These are phyloP conservation scores for Limnephilus rhombicus DNA, from an alignment of 2,888 invertebrate species.

Conservation along the genomic window DNA sequence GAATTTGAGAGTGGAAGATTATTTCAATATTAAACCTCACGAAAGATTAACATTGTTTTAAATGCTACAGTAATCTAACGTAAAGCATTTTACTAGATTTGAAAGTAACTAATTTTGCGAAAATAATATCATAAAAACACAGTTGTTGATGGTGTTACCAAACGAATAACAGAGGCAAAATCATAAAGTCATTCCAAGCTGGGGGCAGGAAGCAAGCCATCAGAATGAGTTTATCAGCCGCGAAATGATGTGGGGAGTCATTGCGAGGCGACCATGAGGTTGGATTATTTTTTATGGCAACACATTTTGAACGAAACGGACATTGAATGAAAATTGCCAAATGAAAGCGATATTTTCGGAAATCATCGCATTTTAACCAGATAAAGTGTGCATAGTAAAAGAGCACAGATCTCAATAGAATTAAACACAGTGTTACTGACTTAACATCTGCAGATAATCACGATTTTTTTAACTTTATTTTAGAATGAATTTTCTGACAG, in stretches of 20 bases:
- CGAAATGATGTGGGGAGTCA: conserved; percentile 2
- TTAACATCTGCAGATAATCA: too few species aligned
- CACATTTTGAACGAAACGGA: neutral
- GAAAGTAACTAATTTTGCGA: neutral
- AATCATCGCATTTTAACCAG: neutral
- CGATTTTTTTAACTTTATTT: too few species aligned
- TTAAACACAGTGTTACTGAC: too few species aligned
- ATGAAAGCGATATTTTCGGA: neutral
- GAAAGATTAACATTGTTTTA: too few species aligned
- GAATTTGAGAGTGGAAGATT: neutral
- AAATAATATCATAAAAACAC: neutral
- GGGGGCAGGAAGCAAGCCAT: conserved; percentile 22
- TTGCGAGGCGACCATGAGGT: neutral
- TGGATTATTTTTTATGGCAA: neutral
- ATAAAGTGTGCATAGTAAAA: too few species aligned
- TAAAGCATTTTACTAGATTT: too few species aligned
- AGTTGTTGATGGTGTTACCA: neutral
- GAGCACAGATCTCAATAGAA: too few species aligned
- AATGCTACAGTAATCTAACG: too few species aligned
- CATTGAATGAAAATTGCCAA: neutral
- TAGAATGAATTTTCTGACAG: too few species aligned
- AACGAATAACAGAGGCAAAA: neutral
- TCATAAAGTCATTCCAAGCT: neutral
- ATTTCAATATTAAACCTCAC: neutral
- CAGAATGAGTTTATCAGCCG: neutral